These are phyloP conservation scores for Sternarchorhynchus goeldii DNA, from an alignment of 2,797 vertebrate species.

Conservation along the genomic window DNA sequence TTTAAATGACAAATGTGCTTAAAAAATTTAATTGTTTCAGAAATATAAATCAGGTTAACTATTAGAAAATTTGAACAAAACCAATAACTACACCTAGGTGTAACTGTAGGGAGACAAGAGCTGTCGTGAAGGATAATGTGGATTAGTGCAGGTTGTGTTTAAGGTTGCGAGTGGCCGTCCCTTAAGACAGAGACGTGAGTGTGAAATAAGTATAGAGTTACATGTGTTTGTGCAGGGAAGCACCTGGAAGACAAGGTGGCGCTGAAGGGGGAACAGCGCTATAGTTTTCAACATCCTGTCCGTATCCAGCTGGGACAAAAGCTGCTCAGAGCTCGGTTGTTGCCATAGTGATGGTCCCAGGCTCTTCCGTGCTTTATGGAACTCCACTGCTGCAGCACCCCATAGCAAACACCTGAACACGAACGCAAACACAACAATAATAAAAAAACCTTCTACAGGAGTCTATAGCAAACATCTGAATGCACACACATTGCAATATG, in stretches of 20 bases:
- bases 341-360: conserved; percentile 93
- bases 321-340: conserved; percentile 84
- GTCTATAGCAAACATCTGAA: not conserved
- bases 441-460: not conserved
- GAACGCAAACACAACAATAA: not conserved
- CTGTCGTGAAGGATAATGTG: too few species aligned
- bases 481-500: not conserved
- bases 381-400: conserved; percentile 91
- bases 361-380: conserved; percentile 88
- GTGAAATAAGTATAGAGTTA: too few species aligned
- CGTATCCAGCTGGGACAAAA: conserved; percentile 82
- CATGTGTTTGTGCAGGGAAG: too few species aligned
- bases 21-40: too few species aligned
- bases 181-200: too few species aligned
- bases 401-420: conserved; percentile 83
- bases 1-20: too few species aligned
- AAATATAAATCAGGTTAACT: too few species aligned
- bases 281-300: conserved; percentile 85
- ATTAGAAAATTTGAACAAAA: too few species aligned
- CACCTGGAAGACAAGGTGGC: conserved; percentile 76
- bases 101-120: too few species aligned
- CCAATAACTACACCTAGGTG: too few species aligned
- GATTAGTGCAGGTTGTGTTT: too few species aligned
- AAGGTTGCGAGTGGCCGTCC: too few species aligned
- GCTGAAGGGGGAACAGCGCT: conserved; percentile 83